phyloP scores from a whole-genome alignment of 1,140 invertebrate species.

The Rhynchophorus ferrugineus region DNA sequence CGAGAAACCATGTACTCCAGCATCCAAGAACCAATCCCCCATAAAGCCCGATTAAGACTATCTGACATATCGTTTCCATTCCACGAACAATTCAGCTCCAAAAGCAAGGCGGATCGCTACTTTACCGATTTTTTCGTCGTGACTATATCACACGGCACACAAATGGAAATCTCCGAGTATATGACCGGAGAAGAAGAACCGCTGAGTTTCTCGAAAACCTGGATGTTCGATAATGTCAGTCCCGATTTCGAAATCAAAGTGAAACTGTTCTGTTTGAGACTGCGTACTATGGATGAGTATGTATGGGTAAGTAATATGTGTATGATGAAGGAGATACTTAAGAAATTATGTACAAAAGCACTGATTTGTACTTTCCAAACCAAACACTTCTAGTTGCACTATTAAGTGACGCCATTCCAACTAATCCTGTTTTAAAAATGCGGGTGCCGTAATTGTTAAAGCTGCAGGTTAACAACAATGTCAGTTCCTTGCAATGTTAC shows the following conservation, averaged over 20 bases:
- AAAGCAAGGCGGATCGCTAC: neutral
- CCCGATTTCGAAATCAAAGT: constrained; percentile 16
- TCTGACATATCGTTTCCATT: constrained; percentile 14
- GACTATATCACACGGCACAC: constrained; percentile 7
- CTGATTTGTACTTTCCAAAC: no score
- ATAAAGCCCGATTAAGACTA: constrained; percentile 1
- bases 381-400: no score
- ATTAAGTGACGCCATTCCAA: no score
- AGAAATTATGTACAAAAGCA: no score
- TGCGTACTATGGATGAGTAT: constrained; percentile 9
- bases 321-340: no score
- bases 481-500: no score
- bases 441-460: no score
- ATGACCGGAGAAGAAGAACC: constrained; percentile 1
- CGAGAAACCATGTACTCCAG: constrained; percentile 5
- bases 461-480: no score
- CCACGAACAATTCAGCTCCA: neutral
- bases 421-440: no score
- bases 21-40: neutral
- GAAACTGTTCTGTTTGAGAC: constrained; percentile 15
- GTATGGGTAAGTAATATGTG: constrained; percentile 7
- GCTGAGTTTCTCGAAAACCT: constrained; percentile 3
- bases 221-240: constrained; percentile 4
- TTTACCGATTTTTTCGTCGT: constrained; percentile 12
- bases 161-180: constrained; percentile 9